Conservation (phyloP, 1,140 invertebrate genomes). For the Cydia pomonella region DNA sequence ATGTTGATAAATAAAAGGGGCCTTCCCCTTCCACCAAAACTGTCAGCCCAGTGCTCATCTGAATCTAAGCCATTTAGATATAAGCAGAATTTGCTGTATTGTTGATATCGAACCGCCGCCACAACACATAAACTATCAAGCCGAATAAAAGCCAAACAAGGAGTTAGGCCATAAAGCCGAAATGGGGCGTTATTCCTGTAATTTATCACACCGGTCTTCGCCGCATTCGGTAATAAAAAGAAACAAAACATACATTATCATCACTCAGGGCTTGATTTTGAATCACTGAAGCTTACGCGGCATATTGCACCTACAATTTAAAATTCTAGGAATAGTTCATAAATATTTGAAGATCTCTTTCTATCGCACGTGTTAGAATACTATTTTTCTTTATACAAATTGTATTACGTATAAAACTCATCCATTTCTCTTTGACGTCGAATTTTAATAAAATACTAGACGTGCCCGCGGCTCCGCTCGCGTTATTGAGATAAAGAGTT, state of each 20-base stretch:
- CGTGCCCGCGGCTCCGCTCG: too few species aligned
- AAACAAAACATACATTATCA: constrained; percentile 6
- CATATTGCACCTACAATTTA: background rate
- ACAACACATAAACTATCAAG: background rate
- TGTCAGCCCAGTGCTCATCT: too few species aligned
- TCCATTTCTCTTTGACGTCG: too few species aligned
- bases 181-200: constrained; percentile 11
- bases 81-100: too few species aligned
- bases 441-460: too few species aligned
- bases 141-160: background rate
- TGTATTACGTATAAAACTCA: too few species aligned
- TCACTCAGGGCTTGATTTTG: background rate
- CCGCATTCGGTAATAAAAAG: constrained; percentile 6
- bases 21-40: too few species aligned
- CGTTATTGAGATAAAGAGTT: too few species aligned
- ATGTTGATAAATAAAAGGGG: too few species aligned
- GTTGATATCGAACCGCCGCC: too few species aligned
- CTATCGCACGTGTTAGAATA: background rate
- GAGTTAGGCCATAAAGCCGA: constrained; percentile 16
- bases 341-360: background rate
- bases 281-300: background rate
- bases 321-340: background rate
- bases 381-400: too few species aligned
- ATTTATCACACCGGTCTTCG: constrained; percentile 5
- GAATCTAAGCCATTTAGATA: too few species aligned